Evolutionary conservation across 2,888 invertebrate species (phyloP).

Genomic region (Coenonympha arcania): DNA sequence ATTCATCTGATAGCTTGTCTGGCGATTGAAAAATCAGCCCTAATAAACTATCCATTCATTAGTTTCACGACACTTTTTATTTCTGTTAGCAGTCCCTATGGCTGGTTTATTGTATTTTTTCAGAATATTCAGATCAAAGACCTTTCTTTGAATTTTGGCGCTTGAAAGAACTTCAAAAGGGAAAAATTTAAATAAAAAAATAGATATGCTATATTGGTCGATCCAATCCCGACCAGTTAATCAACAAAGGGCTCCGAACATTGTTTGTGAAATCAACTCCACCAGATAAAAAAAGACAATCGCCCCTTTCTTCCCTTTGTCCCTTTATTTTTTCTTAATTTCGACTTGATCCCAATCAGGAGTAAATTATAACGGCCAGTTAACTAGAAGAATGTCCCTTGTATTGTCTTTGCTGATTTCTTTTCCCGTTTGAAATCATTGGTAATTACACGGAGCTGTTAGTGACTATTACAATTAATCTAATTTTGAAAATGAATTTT

Average conservation of each 20-base stretch:
- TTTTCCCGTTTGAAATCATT: slow-evolving; percentile 53
- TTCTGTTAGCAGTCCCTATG: too few species aligned
- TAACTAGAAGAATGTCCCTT: slow-evolving; percentile 66
- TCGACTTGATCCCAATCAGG: slow-evolving; percentile 71
- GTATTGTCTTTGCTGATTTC: slow-evolving; percentile 62
- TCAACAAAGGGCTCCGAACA: slow-evolving; percentile 34
- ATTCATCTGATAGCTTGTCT: too few species aligned
- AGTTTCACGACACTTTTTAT: too few species aligned
- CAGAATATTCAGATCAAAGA: background rate
- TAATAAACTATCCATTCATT: too few species aligned
- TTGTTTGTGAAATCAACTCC: slow-evolving; percentile 69
- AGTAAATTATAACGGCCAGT: slow-evolving; percentile 72
- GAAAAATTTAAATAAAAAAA: slow-evolving; percentile 11
- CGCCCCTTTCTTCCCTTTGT: slow-evolving; percentile 49
- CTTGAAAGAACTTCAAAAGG: too few species aligned
- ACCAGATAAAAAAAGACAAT: slow-evolving; percentile 62
- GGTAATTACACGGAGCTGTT: slow-evolving; percentile 51
- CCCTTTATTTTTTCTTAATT: slow-evolving; percentile 73
- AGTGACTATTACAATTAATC: background rate
- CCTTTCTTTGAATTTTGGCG: background rate
- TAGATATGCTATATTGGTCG: slow-evolving; percentile 12
- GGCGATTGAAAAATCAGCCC: too few species aligned
- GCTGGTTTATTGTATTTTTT: too few species aligned
- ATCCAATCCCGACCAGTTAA: slow-evolving; percentile 23
- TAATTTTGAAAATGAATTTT: too few species aligned